A percentile compares a stretch with the other conserved stretches of the same genome.
Conservation (phyloP, 2,113 vertebrate species). For the Aptenodytes patagonicus region DNA sequence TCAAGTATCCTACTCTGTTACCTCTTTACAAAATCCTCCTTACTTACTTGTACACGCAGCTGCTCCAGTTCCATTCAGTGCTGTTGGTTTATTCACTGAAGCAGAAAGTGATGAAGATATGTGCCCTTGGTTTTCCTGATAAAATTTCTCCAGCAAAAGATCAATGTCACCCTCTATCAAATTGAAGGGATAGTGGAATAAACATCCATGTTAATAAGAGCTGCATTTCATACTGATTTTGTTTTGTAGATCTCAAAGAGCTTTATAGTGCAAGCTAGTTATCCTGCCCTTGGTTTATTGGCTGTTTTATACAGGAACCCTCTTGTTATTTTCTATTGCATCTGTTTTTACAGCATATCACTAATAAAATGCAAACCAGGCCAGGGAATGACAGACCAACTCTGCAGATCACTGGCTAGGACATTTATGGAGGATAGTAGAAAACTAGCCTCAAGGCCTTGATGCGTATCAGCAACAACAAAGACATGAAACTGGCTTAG, state of each 20-base stretch:
- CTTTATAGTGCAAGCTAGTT: not conserved
- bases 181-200: conserved; percentile 5
- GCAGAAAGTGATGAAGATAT: conserved; percentile 70
- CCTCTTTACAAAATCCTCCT: not conserved
- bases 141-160: conserved; percentile 84
- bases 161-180: conserved; percentile 89
- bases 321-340: not conserved
- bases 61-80: conserved; percentile 32
- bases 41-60: conserved; percentile 70
- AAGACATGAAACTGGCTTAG: not conserved
- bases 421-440: not conserved
- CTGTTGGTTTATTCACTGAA: conserved; percentile 35
- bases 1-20: not conserved
- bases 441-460: not conserved
- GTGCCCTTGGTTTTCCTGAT: conserved; percentile 77
- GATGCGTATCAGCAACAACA: not conserved
- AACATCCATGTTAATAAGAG: not conserved
- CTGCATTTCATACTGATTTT: not conserved
- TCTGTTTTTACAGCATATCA: not conserved
- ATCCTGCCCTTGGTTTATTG: not conserved
- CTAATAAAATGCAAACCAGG: not conserved
- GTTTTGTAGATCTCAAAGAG: not conserved
- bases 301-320: not conserved
- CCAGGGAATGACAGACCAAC: not conserved
- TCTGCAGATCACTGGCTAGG: not conserved